Base-by-base conservation (phyloP, 2,888 invertebrate genomes). In the Volucella bombylans region DNA sequence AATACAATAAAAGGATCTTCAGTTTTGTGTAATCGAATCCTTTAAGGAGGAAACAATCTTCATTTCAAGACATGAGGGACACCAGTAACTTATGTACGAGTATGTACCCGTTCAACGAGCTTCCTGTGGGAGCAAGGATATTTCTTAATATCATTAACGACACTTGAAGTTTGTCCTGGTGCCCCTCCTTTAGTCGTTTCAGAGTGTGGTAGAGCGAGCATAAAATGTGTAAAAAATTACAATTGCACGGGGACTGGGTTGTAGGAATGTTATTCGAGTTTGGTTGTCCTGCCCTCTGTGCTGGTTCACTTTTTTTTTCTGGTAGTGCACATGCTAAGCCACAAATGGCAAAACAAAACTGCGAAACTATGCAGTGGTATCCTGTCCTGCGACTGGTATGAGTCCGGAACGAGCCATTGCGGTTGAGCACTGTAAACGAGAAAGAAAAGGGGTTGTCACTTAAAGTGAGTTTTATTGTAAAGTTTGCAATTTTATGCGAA, bases 401-500 rank as follows among this genome's bases (percentile, higher is more conserved):
- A 65, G 31, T 31, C 31, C 1, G 2, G 31, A 68, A 49, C 55
- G 77, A 78, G 50, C 68, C 62, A 67, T 82, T 82, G 78, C 78
- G 78, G 77, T 72, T 82, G 62, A 62, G 82, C 67, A 62, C 59
- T 11, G 45, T n/a, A 45, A 45, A 45, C 45, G 45, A 45, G 45
- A 45, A 65, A 74, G 55, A 78, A 72, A 72, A 71, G 67, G 78
- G 65, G 67, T 62, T 82, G 82, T 82, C 78, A 72, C 72, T 72
- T 82, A 67, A 82, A 82, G 82, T 82, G 77, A 82, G 72, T 82
- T 82, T 82, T 82, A 73, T 78, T 67, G 72, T 76, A 68, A 57
- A 73, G 62, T 68, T 78, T 62, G 68, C 67, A 68, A 72, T 78
- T 78, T 78, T 72, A 82, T 82, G 77, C 50, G 55, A 72, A 72